Conservation (phyloP, 2,113 vertebrate genomes). For the Ceyx cyanopectus region DNA sequence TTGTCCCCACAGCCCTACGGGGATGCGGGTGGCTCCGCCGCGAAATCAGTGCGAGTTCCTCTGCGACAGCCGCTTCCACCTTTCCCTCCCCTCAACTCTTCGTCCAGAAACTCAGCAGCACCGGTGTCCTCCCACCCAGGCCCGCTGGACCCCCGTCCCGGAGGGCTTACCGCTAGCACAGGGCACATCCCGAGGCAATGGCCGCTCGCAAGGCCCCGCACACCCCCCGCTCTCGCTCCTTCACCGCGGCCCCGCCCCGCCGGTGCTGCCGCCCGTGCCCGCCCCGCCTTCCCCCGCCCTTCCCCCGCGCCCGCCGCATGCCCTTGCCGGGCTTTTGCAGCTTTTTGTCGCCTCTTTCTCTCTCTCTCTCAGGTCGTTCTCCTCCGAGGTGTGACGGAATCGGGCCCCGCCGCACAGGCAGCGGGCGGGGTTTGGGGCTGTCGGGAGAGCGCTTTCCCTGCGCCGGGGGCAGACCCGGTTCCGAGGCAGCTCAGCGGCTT, state of each 20-base stretch:
- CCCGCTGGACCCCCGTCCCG: rapidly evolving
- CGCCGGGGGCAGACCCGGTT: too few relatives aligned
- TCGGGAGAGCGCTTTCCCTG: neutral
- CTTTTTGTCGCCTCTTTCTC: rapidly evolving
- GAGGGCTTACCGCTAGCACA: neutral
- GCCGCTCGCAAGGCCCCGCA: neutral
- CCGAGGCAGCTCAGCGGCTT: neutral
- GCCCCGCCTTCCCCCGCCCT: neutral
- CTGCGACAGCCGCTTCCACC: neutral
- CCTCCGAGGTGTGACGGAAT: rapidly evolving
- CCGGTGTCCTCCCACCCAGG: neutral
- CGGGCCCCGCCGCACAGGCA: neutral
- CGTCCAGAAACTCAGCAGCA: neutral
- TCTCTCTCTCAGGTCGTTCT: rapidly evolving
- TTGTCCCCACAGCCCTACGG: neutral
- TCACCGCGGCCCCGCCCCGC: neutral
- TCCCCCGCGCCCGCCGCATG: rapidly evolving
- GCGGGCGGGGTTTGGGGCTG: neutral
- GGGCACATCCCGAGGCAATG: slow-evolving; percentile 10
- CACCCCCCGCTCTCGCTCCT: neutral
- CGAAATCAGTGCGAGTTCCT: neutral
- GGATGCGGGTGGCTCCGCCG: neutral
- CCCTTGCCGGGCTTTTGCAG: too few relatives aligned
- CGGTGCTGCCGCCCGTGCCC: neutral
- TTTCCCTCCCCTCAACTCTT: neutral